phyloP scores from a whole-genome alignment of 2,888 invertebrate species.

The Endomychus coccineus region DNA sequence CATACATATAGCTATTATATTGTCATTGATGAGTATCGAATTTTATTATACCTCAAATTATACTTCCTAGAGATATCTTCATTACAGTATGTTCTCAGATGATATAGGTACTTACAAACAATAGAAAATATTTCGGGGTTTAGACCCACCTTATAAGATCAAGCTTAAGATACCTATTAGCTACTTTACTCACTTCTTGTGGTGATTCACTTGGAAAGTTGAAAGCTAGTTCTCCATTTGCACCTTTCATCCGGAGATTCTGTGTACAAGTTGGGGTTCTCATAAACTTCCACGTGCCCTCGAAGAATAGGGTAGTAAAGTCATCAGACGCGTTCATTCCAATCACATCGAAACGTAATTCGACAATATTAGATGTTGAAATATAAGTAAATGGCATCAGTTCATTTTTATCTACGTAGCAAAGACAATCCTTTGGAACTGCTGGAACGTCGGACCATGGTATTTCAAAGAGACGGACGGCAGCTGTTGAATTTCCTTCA shows the following conservation, averaged over 20 bases:
- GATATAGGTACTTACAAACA: no score
- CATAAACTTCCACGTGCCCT: conserved; percentile 76
- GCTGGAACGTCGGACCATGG: conserved; percentile 66
- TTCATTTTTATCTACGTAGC: conserved; percentile 51
- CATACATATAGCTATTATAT: no score
- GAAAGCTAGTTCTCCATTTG: conserved; percentile 69
- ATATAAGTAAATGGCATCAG: conserved; percentile 64
- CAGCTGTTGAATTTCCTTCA: conserved; percentile 61
- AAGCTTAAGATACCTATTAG: no score
- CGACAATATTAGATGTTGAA: conserved; percentile 68
- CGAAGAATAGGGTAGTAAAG: conserved; percentile 76
- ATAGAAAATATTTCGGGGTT: no score
- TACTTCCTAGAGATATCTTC: no score
- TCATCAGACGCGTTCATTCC: conserved; percentile 82
- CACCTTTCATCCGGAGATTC: conserved; percentile 62
- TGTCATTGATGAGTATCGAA: no score
- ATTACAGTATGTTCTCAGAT: no score
- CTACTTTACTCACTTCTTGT: conserved; percentile 33
- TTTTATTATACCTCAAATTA: no score
- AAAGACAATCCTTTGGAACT: conserved; percentile 72
- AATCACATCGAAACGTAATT: conserved; percentile 72
- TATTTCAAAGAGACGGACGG: conserved; percentile 66
- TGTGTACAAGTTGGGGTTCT: conserved; percentile 61
- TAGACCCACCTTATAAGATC: no score
- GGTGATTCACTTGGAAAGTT: conserved; percentile 35